Conservation (phyloP, 1,140 invertebrate species). For the Drosophila willistoni region DNA sequence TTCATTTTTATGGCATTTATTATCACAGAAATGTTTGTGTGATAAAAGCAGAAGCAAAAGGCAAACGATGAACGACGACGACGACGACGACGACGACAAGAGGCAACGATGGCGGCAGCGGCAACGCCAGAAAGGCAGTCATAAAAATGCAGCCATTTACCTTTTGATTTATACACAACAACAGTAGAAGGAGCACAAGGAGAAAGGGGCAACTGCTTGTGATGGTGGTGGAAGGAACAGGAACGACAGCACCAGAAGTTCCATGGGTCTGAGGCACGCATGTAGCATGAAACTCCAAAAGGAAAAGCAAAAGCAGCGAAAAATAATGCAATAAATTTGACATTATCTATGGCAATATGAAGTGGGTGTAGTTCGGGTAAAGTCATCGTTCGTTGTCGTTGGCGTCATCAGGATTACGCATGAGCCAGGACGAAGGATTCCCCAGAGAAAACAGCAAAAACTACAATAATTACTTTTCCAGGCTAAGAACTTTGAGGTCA, state of each 20-base stretch:
- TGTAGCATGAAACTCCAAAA: conserved; percentile 46
- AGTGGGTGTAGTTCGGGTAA: conserved; percentile 29
- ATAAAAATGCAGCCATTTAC: conserved; percentile 82
- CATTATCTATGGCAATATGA: conserved; percentile 76
- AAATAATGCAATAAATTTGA: conserved; percentile 82
- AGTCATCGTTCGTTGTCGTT: conserved; percentile 35
- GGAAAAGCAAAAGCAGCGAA: conserved; percentile 50
- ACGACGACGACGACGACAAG: conserved; percentile 20
- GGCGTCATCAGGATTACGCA: conserved; percentile 59
- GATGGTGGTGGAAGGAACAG: background rate
- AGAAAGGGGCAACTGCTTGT: background rate
- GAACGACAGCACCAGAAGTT: conserved; percentile 7
- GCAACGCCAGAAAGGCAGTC: conserved; percentile 53
- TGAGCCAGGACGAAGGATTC: background rate
- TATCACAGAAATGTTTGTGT: conserved; percentile 81
- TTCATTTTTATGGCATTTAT: conserved; percentile 82
- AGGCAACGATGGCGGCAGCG: conserved; percentile 15
- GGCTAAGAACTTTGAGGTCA: conserved; percentile 3
- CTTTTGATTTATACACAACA: conserved; percentile 79
- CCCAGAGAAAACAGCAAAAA: conserved; percentile 4
- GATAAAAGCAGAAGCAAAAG: conserved; percentile 76
- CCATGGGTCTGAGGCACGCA: conserved; percentile 32
- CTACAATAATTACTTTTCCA: conserved; percentile 51
- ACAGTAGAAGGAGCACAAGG: conserved; percentile 35
- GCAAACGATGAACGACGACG: conserved; percentile 74